phyloP scores from a whole-genome alignment of 92 coral and sea anemone genomes.

The Epizoanthus rinbou region DNA sequence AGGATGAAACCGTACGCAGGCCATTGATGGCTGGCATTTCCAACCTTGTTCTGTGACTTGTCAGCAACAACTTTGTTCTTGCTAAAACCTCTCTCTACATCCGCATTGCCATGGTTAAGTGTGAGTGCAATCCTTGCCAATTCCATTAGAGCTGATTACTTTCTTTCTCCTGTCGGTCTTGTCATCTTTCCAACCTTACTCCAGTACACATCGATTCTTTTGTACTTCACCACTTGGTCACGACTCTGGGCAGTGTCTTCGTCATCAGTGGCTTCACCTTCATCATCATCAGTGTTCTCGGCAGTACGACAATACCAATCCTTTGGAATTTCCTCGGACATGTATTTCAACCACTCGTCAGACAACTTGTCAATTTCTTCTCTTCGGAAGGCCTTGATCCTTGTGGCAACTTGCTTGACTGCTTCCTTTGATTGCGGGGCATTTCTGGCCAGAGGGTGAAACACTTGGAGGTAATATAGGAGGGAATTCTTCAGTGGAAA shows the following conservation, averaged over 20 bases:
- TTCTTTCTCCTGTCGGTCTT: conserved; percentile 45
- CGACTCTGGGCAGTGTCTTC: conserved; percentile 47
- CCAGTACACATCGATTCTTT: conserved; percentile 41
- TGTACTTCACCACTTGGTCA: conserved; percentile 45
- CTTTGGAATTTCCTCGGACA: conserved; percentile 47
- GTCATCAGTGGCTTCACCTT: conserved; percentile 46
- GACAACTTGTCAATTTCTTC: conserved; percentile 42
- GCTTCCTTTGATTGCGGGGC: conserved; percentile 44
- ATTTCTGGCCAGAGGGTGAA: conserved; percentile 48
- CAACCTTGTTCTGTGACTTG: conserved; percentile 45
- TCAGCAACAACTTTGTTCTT: conserved; percentile 46
- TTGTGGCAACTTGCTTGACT: conserved; percentile 46
- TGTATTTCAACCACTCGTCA: conserved; percentile 43
- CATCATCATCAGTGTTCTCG: conserved; percentile 46
- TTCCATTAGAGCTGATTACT: conserved; percentile 43
- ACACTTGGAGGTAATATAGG: conserved; percentile 47
- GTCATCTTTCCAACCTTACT: conserved; percentile 46
- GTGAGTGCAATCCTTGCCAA: conserved; percentile 48
- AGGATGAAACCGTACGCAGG: conserved; percentile 49
- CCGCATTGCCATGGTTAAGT: conserved; percentile 48
- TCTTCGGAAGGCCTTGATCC: conserved; percentile 43
- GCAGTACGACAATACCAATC: conserved; percentile 47
- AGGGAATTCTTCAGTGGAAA: conserved; percentile 47
- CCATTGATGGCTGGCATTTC: conserved; percentile 46
- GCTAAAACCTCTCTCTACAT: conserved; percentile 42